A percentile compares a stretch with the other conserved stretches of the same genome.
Evolutionary conservation across 2,797 vertebrate species (phyloP).

Genomic region (Smutsia gigantea): DNA sequence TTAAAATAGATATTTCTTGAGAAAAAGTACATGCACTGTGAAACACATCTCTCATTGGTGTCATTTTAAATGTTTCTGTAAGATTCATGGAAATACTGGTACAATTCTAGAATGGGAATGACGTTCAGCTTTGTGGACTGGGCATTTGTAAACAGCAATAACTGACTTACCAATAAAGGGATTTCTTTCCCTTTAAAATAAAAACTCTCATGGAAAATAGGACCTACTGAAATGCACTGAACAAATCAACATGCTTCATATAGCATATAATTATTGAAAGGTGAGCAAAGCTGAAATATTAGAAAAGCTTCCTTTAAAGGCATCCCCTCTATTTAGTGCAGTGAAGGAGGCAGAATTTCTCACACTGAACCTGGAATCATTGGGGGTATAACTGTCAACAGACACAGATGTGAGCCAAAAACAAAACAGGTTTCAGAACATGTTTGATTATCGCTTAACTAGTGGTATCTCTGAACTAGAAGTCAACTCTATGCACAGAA

Average conservation of each 20-base stretch:
- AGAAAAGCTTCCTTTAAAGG: slow-evolving; percentile 36
- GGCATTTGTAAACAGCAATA: background rate
- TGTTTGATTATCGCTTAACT: slow-evolving; percentile 82
- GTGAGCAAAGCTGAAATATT: slow-evolving; percentile 48
- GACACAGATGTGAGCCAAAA: slow-evolving; percentile 71
- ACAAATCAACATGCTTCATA: slow-evolving; percentile 35
- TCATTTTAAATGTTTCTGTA: slow-evolving; percentile 45
- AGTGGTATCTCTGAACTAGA: slow-evolving; percentile 72
- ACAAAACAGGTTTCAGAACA: slow-evolving; percentile 76
- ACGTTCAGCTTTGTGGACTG: background rate
- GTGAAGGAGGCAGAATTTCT: slow-evolving; percentile 64
- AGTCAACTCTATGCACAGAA: slow-evolving; percentile 66
- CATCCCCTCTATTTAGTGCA: background rate
- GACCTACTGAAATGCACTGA: slow-evolving; percentile 54
- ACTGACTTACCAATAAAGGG: background rate
- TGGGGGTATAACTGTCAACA: slow-evolving; percentile 79
- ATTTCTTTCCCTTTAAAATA: background rate
- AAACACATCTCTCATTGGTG: background rate
- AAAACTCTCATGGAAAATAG: background rate
- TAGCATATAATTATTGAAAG: slow-evolving; percentile 61
- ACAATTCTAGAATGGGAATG: background rate
- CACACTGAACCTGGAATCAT: slow-evolving; percentile 78
- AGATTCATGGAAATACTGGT: background rate
- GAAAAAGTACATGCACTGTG: background rate
- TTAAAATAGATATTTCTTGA: background rate